Percentiles rank a stretch among this genome's conserved stretches.
phyloP scores from a whole-genome alignment of 2,113 vertebrate genomes.

The Clarias gariepinus region DNA sequence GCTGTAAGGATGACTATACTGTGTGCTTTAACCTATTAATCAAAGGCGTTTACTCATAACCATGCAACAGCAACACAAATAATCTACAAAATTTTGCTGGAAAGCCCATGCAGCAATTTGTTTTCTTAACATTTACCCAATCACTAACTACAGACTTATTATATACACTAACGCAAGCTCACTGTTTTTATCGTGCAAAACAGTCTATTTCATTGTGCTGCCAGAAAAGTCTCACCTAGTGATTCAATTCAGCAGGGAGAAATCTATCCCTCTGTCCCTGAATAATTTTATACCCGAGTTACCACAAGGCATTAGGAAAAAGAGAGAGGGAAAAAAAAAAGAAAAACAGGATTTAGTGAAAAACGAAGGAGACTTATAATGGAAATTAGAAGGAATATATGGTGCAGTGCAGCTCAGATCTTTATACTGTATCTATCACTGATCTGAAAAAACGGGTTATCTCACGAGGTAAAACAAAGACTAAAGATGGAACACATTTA shows the following conservation, averaged over 20 bases:
- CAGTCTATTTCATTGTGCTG: conserved; percentile 72
- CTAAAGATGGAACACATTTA: neutral
- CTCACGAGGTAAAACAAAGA: neutral
- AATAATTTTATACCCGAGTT: conserved; percentile 80
- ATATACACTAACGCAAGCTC: neutral
- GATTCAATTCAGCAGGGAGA: conserved; percentile 72
- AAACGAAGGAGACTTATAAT: conserved; percentile 15
- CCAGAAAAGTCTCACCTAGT: conserved; percentile 61
- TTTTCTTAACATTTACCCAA: conserved; percentile 44
- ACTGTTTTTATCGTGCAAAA: conserved; percentile 16
- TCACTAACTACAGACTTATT: neutral
- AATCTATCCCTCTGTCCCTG: conserved; percentile 77
- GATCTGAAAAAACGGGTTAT: neutral
- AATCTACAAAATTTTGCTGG: conserved; percentile 2
- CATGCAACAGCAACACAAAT: neutral
- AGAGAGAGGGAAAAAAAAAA: neutral
- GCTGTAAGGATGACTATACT: conserved; percentile 13
- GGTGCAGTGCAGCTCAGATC: neutral
- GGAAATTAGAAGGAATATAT: neutral
- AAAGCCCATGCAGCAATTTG: neutral
- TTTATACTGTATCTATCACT: neutral
- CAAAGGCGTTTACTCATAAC: conserved; percentile 7
- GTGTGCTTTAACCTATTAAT: neutral
- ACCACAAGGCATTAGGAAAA: conserved; percentile 66
- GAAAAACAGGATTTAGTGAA: conserved; percentile 1